A percentile compares a stretch with the other conserved stretches of the same genome.
Evolutionary conservation across 2,888 invertebrate genomes (phyloP).

Genomic region (Apamea sordens): DNA sequence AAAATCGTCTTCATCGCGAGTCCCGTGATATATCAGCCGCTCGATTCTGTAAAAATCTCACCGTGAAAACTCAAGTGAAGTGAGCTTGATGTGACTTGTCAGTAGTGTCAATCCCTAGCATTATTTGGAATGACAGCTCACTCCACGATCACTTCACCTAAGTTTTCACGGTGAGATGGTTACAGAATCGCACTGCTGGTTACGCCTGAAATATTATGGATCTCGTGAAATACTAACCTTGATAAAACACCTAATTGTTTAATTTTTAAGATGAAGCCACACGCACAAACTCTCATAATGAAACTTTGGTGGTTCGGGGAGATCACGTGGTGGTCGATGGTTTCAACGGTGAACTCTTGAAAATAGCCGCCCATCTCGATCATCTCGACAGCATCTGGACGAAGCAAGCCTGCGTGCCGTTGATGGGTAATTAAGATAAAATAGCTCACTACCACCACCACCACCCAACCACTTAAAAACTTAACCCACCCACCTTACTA

Average conservation of each 20-base stretch:
- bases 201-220: neutral
- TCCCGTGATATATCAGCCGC: neutral
- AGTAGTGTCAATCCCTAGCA: too few species aligned
- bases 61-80: too few species aligned
- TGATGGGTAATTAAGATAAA: constrained; percentile 19
- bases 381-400: neutral
- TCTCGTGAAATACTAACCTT: neutral
- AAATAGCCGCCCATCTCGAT: neutral
- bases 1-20: neutral
- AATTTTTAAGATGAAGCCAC: constrained; percentile 8
- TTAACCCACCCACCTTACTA: too few species aligned
- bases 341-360: fast-evolving
- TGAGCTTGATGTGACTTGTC: too few species aligned
- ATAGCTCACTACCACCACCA: too few species aligned
- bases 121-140: too few species aligned
- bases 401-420: neutral
- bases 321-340: neutral
- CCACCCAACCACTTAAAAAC: too few species aligned
- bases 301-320: fast-evolving
- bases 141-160: too few species aligned
- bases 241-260: neutral
- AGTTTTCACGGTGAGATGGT: too few species aligned
- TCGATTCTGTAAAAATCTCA: too few species aligned
- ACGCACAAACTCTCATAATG: neutral
- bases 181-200: too few species aligned